Evolutionary conservation across 2,113 vertebrate genomes (phyloP).

Genomic region (Semnornis frantzii): DNA sequence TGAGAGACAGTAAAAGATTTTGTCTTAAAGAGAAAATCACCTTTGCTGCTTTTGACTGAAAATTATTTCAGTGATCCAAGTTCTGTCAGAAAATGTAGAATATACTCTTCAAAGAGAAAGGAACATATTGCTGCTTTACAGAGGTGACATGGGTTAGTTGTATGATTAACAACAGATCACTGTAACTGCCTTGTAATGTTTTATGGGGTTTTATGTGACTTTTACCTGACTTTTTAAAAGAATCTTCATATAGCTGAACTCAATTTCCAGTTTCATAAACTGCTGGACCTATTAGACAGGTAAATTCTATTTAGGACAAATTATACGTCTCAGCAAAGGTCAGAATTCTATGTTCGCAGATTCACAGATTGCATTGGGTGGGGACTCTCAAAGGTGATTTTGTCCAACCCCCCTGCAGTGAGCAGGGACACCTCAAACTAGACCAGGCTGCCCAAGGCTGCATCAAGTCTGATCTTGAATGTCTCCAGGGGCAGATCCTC

Average conservation of each 20-base stretch:
- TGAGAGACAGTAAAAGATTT: constrained; percentile 51
- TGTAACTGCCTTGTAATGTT: neutral
- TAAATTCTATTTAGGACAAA: neutral
- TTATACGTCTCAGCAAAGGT: neutral
- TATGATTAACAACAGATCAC: neutral
- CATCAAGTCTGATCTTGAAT: no score
- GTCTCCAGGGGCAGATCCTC: no score
- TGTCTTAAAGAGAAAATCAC: constrained; percentile 49
- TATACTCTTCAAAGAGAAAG: constrained; percentile 29
- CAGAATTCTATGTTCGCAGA: neutral
- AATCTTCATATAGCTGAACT: neutral
- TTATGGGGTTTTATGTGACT: neutral
- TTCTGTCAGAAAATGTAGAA: constrained; percentile 50
- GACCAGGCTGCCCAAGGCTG: no score
- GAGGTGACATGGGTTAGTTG: neutral
- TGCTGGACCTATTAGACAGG: neutral
- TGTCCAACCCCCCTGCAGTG: no score
- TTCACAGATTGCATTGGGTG: no score
- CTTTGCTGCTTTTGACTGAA: constrained; percentile 33
- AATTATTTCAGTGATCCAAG: constrained; percentile 36
- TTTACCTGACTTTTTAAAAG: neutral
- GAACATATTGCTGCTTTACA: constrained; percentile 1
- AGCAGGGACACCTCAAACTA: no score
- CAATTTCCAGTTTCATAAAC: neutral
- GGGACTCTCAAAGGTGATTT: no score